These are phyloP conservation scores for Nibea coibor DNA, from an alignment of 2,113 vertebrate genomes.

Conservation along the genomic window DNA sequence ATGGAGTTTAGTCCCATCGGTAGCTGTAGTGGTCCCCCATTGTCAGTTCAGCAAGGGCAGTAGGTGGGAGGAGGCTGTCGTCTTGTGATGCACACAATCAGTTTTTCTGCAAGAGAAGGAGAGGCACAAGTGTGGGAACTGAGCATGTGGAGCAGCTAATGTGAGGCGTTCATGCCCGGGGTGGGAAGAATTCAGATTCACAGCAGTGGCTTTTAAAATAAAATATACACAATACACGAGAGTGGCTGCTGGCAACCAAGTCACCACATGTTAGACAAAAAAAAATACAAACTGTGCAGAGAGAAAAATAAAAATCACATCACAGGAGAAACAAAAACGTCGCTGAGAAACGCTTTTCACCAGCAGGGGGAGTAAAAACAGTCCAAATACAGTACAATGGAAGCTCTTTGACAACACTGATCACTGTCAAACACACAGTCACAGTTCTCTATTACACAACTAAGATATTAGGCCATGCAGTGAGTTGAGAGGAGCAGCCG, in stretches of 20 bases:
- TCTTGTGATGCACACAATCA: conserved; percentile 85
- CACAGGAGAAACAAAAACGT: conserved; percentile 17
- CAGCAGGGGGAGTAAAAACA: conserved; percentile 64
- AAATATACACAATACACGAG: not conserved
- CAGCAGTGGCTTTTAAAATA: not conserved
- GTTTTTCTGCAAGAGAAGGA: conserved; percentile 81
- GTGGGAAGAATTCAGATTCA: conserved; percentile 19
- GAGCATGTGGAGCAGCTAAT: conserved; percentile 3
- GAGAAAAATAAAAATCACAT: conserved; percentile 1
- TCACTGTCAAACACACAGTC: conserved; percentile 27
- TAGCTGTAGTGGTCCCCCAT: conserved; percentile 70
- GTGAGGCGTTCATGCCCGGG: conserved; percentile 15
- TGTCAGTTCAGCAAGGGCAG: conserved; percentile 83
- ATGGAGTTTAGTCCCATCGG: conserved; percentile 48
- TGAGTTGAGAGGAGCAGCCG: conserved; percentile 63
- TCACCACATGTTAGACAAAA: conserved; percentile 13
- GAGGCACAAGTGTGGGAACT: conserved; percentile 5
- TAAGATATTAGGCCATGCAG: conserved; percentile 68
- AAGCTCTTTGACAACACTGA: conserved; percentile 44
- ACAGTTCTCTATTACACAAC: conserved; percentile 24
- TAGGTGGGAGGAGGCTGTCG: conserved; percentile 82
- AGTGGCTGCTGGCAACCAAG: too few species aligned
- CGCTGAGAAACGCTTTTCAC: conserved; percentile 33
- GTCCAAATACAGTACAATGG: conserved; percentile 51
- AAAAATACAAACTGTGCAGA: conserved; percentile 39